Evolutionary conservation across 2,113 vertebrate genomes (phyloP), one percentile per base, ranked within the genome.

Genomic region (Heteronetta atricapilla): DNA sequence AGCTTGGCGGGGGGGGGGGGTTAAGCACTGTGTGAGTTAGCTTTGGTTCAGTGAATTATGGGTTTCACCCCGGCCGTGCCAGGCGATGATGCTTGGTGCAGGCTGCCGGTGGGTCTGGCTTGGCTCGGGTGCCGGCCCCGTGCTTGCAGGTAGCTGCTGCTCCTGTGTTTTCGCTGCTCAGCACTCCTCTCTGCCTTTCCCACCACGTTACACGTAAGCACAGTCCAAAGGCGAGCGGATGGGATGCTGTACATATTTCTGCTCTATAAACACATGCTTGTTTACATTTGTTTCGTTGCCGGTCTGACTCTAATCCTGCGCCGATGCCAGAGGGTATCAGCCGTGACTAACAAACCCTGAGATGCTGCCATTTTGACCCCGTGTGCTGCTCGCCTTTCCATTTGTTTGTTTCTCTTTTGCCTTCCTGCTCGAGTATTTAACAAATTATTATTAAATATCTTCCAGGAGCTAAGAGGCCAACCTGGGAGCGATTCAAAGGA

Each of bases 171-270:
- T 19, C 20, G 23, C 68, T 62, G 3, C 76, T 75, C 13, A 0
- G 29, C 16, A 2, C 20, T 48, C 20, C 55, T 13, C 14, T n/a
- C 66, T 88, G 77, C 90, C 86, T 88, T 93, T 89, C 86, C 90
- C 77, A 85, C 62, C 78, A 0, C 0, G 44, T 36, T 82, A 11
- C 36, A 3, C 13, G 67, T 44, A 3, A 88, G 77, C 88, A 53
- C 53, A 7, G 10, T 11, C 55, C 12, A 2, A 56, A 38, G 80
- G 88, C 34, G 76, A 79, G 90, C 87, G 19, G 72, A 74, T 92
- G 21, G 8, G 88, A 89, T 96, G 22, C 88, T 90, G 93, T 33
- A 44, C 94, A 79, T 95, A 88, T 48, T 96, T 96, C 44, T 90
- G 73, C 89, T 94, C 83, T 63, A 8, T 74, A 90, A 96, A 96